Conservation (phyloP, 2,113 vertebrate species). For the Pseudonaja textilis region DNA sequence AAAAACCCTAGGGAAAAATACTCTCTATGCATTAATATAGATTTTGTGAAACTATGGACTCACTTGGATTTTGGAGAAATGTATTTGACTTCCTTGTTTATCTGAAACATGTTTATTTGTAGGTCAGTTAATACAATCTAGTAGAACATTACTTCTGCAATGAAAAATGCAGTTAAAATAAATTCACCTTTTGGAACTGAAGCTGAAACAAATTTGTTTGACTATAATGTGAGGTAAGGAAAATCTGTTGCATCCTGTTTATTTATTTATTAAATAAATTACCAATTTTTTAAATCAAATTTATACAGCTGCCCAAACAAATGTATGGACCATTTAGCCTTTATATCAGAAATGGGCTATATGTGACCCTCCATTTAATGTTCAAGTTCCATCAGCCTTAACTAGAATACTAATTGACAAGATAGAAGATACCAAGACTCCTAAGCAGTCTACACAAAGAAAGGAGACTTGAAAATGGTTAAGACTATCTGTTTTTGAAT, state of each 20-base stretch:
- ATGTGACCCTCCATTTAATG: background rate
- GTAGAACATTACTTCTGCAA: background rate
- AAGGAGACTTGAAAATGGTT: background rate
- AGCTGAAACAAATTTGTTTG: background rate
- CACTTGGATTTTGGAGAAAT: background rate
- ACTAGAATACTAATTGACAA: background rate
- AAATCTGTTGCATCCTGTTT: background rate
- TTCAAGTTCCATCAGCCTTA: background rate
- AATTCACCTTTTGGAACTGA: background rate
- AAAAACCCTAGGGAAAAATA: background rate
- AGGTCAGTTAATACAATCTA: background rate
- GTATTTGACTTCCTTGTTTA: background rate
- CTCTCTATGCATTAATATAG: no score
- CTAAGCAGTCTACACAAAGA: background rate
- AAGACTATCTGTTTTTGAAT: background rate
- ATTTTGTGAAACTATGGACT: background rate
- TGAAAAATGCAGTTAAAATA: background rate
- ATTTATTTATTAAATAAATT: background rate
- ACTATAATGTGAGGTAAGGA: background rate
- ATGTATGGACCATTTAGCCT: background rate
- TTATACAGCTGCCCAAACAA: background rate
- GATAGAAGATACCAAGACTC: background rate
- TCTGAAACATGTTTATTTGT: background rate
- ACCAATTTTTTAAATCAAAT: no score
- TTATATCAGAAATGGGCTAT: background rate